phyloP scores from a whole-genome alignment of 2,113 vertebrate species.

The Aleadryas rufinucha region DNA sequence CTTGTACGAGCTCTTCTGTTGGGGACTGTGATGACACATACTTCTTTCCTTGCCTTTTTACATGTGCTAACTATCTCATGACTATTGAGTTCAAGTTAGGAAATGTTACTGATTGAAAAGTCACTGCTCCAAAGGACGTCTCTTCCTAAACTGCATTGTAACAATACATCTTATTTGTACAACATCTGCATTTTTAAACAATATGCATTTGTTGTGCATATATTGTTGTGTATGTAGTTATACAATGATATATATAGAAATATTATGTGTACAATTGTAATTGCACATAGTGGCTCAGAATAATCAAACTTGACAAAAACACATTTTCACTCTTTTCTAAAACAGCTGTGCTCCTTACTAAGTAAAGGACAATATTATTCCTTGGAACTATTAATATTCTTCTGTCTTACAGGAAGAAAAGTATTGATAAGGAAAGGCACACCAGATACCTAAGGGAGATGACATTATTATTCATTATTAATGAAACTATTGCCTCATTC shows the following conservation, averaged over 20 bases:
- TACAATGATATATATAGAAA: background rate
- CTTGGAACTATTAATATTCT: background rate
- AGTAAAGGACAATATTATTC: background rate
- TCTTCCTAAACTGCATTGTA: background rate
- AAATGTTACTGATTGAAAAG: background rate
- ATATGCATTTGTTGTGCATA: background rate
- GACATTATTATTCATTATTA: constrained; percentile 75
- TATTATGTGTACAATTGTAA: background rate
- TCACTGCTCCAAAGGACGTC: background rate
- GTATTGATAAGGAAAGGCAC: constrained; percentile 27
- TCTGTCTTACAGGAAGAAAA: constrained; percentile 9
- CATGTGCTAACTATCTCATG: background rate
- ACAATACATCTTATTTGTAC: background rate
- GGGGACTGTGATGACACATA: background rate
- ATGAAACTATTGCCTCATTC: constrained; percentile 65
- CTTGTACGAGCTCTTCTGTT: background rate
- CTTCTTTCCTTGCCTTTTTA: background rate
- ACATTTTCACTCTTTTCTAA: background rate
- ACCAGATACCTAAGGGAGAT: constrained; percentile 26
- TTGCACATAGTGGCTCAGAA: background rate
- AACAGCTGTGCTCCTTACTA: background rate
- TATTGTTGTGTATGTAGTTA: background rate
- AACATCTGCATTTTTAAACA: background rate
- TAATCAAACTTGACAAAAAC: background rate
- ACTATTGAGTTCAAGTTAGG: background rate